These are phyloP conservation scores for Leucophenga varia DNA, from an alignment of 1,140 invertebrate species.

Conservation along the genomic window DNA sequence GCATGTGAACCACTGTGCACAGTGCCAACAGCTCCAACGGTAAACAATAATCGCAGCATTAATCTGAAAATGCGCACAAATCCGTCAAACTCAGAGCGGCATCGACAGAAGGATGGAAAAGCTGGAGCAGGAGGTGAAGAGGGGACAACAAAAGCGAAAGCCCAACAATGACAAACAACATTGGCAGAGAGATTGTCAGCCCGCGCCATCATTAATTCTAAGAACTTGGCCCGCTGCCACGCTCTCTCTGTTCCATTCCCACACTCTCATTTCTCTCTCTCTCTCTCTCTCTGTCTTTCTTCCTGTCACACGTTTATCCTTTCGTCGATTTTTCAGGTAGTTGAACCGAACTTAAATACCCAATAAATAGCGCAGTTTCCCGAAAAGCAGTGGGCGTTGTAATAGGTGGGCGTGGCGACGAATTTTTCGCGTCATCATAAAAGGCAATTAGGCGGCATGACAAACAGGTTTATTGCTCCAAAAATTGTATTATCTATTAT, in stretches of 20 bases:
- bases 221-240: conserved; percentile 23
- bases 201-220: conserved; percentile 40
- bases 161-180: conserved; percentile 22
- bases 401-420: conserved; percentile 1
- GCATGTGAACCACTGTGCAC: conserved; percentile 30
- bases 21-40: conserved; percentile 26
- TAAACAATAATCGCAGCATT: conserved; percentile 52
- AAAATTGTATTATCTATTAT: conserved; percentile 34
- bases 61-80: conserved; percentile 52
- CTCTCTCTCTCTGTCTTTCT: conserved; percentile 2
- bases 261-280: background rate
- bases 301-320: conserved; percentile 11
- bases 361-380: no score
- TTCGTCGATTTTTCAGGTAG: conserved; percentile 32
- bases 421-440: conserved; percentile 41
- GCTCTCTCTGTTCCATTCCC: no score
- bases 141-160: conserved; percentile 5
- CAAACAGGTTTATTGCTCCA: conserved; percentile 30
- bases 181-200: conserved; percentile 30
- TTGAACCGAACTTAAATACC: no score
- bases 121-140: background rate
- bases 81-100: conserved; percentile 43
- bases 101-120: conserved; percentile 2
- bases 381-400: no score
- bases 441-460: conserved; percentile 43